These are phyloP conservation scores for Pocillopora meandrina DNA, from an alignment of 92 coral and sea anemone species.

Conservation along the genomic window DNA sequence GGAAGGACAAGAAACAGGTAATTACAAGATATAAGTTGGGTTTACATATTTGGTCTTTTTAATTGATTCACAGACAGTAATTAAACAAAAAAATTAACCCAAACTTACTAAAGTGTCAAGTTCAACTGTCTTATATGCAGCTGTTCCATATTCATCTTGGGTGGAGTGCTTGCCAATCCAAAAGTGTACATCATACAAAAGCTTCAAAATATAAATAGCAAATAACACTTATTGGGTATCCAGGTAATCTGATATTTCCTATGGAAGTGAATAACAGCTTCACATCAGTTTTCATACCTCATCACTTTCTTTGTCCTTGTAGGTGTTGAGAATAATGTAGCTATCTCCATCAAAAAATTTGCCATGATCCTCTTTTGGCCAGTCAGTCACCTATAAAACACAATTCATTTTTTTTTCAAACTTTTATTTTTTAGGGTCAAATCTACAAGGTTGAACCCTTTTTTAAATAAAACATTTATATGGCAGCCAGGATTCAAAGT, in stretches of 20 bases:
- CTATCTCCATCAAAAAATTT: conserved; percentile 82
- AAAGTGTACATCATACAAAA: conserved; percentile 89
- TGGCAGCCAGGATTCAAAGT: too few relatives aligned
- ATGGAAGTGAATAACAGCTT: neutral
- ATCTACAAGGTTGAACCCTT: too few relatives aligned
- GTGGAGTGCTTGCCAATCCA: conserved; percentile 88
- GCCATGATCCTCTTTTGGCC: conserved; percentile 85
- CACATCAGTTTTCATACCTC: conserved; percentile 16
- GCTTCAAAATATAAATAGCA: conserved; percentile 38
- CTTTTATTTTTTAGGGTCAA: too few relatives aligned
- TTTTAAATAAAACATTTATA: too few relatives aligned
- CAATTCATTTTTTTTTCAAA: neutral
- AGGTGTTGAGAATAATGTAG: conserved; percentile 90
- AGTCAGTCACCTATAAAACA: conserved; percentile 61
- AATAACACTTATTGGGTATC: neutral
- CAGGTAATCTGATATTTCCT: neutral
- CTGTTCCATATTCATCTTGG: conserved; percentile 92
- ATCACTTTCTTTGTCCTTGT: conserved; percentile 68
- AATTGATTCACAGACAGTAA: too few relatives aligned
- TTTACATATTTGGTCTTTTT: neutral
- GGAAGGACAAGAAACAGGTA: too few relatives aligned
- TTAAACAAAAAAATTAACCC: neutral
- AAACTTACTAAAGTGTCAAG: conserved; percentile 83
- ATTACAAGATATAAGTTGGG: neutral
- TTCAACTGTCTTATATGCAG: conserved; percentile 92